Percentiles rank a stretch among this genome's conserved stretches.
Conservation (phyloP, 2,888 invertebrate genomes). For the Oxyscelio sp. region DNA sequence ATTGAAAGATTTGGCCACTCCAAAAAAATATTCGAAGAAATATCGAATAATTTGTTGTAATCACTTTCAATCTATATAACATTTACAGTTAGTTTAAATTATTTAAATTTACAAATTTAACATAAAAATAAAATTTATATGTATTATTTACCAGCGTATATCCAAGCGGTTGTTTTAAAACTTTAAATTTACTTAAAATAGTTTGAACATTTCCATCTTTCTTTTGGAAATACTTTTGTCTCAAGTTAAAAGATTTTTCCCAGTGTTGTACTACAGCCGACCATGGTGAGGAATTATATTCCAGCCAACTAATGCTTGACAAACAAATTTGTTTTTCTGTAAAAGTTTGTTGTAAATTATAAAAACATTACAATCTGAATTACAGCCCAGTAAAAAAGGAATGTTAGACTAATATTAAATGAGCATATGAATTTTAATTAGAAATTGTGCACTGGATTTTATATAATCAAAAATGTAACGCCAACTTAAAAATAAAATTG, state of each 20-base stretch:
- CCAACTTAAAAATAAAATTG: no score
- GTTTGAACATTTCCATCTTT: background rate
- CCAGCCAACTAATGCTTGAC: background rate
- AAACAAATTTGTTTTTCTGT: slow-evolving; percentile 2
- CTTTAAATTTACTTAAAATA: background rate
- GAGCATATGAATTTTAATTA: no score
- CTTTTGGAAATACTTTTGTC: no score
- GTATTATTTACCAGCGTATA: background rate
- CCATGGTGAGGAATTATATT: background rate
- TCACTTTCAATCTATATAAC: background rate
- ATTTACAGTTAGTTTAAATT: no score
- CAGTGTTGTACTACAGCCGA: background rate
- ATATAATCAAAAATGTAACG: no score
- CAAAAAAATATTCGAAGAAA: background rate
- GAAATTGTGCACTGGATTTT: no score
- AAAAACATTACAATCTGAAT: no score
- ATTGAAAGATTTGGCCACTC: background rate
- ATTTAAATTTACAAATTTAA: no score
- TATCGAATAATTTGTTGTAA: background rate
- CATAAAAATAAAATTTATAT: no score
- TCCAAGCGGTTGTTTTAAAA: background rate
- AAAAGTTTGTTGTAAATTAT: background rate
- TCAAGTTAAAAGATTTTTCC: background rate
- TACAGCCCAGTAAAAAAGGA: no score
- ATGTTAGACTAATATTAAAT: no score